These are phyloP conservation scores for Antechinus stuartii DNA, from an alignment of 2,113 vertebrate genomes.

Conservation along the genomic window DNA sequence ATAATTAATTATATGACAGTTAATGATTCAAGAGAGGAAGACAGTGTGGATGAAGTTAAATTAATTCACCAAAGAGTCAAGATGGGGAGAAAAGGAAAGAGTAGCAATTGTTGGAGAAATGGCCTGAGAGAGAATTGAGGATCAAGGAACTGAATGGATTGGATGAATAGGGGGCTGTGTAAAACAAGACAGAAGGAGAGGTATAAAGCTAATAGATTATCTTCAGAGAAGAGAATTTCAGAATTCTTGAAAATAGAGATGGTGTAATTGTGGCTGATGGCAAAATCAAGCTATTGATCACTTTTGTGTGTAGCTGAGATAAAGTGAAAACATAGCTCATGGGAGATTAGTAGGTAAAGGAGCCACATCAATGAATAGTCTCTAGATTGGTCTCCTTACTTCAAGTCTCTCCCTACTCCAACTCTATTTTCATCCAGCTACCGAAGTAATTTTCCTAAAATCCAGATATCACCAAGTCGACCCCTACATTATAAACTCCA, in stretches of 20 bases:
- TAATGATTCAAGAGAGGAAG: too few species aligned
- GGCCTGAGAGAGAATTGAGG: too few species aligned
- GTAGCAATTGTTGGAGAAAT: too few species aligned
- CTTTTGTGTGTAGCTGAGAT: too few species aligned
- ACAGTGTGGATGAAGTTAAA: too few species aligned
- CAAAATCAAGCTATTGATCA: too few species aligned
- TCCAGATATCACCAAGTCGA: neutral
- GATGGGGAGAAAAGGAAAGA: too few species aligned
- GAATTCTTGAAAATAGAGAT: neutral
- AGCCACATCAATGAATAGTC: neutral
- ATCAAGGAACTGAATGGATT: too few species aligned
- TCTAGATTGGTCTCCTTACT: neutral
- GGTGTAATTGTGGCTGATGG: too few species aligned
- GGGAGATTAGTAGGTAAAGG: neutral
- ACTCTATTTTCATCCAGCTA: neutral
- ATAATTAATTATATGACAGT: too few species aligned
- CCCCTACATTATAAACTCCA: neutral
- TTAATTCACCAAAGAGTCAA: too few species aligned
- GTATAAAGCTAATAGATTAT: neutral
- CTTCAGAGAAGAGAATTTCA: neutral
- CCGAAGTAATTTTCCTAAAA: neutral
- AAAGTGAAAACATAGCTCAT: too few species aligned
- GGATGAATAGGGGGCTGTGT: neutral
- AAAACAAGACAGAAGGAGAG: neutral
- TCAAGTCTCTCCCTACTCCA: neutral